Conservation (phyloP, 2,888 invertebrate genomes). For the Geotrupes spiniger region DNA sequence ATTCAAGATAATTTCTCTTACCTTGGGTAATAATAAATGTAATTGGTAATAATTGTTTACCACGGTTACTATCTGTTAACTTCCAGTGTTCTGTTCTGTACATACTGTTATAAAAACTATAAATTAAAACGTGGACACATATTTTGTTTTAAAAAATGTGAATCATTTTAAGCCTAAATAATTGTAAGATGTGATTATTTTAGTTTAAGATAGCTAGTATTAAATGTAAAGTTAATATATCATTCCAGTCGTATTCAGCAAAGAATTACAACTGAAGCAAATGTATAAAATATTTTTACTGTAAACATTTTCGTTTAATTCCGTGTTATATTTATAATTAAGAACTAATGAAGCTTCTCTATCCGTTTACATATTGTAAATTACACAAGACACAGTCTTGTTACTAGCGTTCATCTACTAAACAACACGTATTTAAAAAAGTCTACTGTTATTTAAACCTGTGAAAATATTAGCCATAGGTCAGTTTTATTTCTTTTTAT, state of each 20-base stretch:
- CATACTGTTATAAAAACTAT: conserved; percentile 18
- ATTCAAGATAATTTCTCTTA: too few species aligned
- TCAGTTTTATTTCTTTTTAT: conserved; percentile 26
- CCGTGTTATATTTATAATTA: conserved; percentile 22
- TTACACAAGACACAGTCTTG: conserved; percentile 11
- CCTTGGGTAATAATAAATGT: too few species aligned
- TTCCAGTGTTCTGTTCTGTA: conserved; percentile 21
- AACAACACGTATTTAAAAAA: conserved; percentile 15
- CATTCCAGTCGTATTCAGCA: conserved; percentile 38
- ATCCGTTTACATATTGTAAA: conserved; percentile 19
- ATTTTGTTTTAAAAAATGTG: conserved; percentile 23
- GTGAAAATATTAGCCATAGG: conserved; percentile 31
- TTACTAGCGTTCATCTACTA: conserved; percentile 22
- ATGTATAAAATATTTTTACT: conserved; percentile 45
- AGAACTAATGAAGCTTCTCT: conserved; percentile 20
- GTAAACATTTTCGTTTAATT: conserved; percentile 36
- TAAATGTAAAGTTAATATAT: conserved; percentile 44
- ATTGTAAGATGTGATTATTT: conserved; percentile 45
- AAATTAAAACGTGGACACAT: conserved; percentile 18
- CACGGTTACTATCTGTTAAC: conserved; percentile 2
- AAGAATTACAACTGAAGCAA: conserved; percentile 32
- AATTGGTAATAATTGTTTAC: not conserved
- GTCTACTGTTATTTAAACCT: conserved; percentile 30
- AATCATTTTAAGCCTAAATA: conserved; percentile 39
- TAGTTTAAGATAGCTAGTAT: conserved; percentile 41